Base-by-base conservation (phyloP, 1,140 invertebrate genomes). In the Bombus vancouverensis region DNA sequence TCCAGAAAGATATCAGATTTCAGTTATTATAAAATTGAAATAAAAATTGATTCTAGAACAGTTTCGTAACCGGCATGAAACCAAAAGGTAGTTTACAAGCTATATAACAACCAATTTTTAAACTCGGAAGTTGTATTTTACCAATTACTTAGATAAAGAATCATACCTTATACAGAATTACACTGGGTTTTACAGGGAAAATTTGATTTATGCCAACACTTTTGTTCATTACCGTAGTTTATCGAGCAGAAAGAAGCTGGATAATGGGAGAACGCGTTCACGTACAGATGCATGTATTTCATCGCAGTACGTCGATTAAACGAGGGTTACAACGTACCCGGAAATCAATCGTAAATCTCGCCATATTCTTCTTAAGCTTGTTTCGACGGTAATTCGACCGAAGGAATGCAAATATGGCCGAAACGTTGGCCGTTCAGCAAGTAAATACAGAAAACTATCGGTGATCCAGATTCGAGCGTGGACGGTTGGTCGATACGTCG, bases 391-490 rank as follows among this genome's bases (percentile, higher is more conserved):
- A 70, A 84, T 87, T 77, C 78, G 57, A 65, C 18, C 18, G 32
- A 9, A 37, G 75, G 66, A 88, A 84, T 66, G 72, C 42, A 71
- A 57, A 42, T 73, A 42, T 87, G 70, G 37, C 53, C 37, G 9
- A 77, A 77, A 32, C 59, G 39, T n/a, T n/a, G 65, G 59, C 47
- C 37, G 44, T 12, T 42, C 28, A 59, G 32, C 39, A 70, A 62
- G 5, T 81, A n/a, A n/a, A 39, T 32, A 62, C 15, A n/a, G 53
- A 71, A 81, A 77, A 81, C 25, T 15, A 81, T 85, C 59, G 59
- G 39, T 42, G 66, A 75, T 82, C 74, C 37, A 88, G 73, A 88
- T 88, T 85, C 53, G 47, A 85, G 37, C 71, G n/a, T 37, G 15
- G 18, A 25, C 32, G 34, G n/a, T 37, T 53, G 62, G 59, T 62